Evolutionary conservation across 2,113 vertebrate species (phyloP), one percentile per base, ranked within the genome.

Genomic region (Ciconia maguari): DNA sequence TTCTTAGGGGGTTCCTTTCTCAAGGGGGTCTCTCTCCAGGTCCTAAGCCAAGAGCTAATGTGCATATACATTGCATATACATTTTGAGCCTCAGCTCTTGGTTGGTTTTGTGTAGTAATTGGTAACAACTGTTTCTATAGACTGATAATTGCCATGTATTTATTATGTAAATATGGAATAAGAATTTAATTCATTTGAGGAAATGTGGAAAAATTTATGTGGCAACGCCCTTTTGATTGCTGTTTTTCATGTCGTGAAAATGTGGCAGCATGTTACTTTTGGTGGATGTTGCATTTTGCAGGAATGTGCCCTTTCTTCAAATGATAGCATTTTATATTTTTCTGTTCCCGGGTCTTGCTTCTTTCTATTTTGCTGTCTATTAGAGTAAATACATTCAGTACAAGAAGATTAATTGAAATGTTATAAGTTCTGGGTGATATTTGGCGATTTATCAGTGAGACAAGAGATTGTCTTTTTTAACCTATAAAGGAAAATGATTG

Each of bases 321-420:
- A 13, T 24, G 15, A 29, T 61, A 32, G 12, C 8, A 58, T 64
- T 68, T 48, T 87, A 13, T 44, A 61, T 71, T 87, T 82, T 85
- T 77, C 75, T 91, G 25, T 91, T 96, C 3, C 13, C 12, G 52
- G 20, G 30, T 49, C 51, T 72, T 68, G 32, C 57, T 66, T 88
- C 52, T 96, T 88, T 66, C 46, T 86, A 20, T 90, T 55, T 94
- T 92, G 17, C 36, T 96, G 79, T 77, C 75, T 71, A 20, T 88
- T 93, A 64, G 34, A 86, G 48, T 74, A 90, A 83, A 93, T 48
- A 57, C 65, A 83, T 86, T 92, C 82, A 89, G 66, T 69, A 87
- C 46, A 36, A 44, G 87, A 91, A 94, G 87, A 95, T 93, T 96
- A 97, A 97, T 87, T 89, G 87, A 94, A 92, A 75, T 44, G 52